These are phyloP conservation scores for Amniataba percoides DNA, from an alignment of 2,797 vertebrate genomes.

Conservation along the genomic window DNA sequence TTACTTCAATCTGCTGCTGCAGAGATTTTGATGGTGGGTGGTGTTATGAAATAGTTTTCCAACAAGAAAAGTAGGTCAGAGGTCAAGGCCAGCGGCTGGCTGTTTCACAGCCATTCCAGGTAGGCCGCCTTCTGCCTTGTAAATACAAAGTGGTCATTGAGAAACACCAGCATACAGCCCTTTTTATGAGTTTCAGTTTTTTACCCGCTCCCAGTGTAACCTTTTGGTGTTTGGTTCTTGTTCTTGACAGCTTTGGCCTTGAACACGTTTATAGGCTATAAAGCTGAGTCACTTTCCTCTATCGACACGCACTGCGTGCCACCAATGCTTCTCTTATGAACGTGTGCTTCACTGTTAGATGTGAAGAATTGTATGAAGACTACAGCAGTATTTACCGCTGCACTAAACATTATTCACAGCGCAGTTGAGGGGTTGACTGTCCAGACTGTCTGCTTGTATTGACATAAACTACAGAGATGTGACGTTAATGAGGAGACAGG, in stretches of 20 bases:
- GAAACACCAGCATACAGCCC: not conserved
- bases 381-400: not conserved
- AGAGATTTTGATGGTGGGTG: conserved; percentile 3
- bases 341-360: not conserved
- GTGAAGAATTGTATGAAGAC: conserved; percentile 1
- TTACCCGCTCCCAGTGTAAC: not conserved
- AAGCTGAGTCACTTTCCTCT: not conserved
- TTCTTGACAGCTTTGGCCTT: conserved; percentile 32
- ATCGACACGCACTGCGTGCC: too few relatives aligned
- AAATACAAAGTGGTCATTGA: not conserved
- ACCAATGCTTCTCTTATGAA: too few relatives aligned
- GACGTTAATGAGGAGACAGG: not conserved
- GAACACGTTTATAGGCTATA: conserved; percentile 11
- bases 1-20: not conserved
- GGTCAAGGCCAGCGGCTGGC: conserved; percentile 38
- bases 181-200: not conserved
- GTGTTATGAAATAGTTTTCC: not conserved
- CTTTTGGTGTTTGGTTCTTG: not conserved
- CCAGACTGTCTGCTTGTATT: not conserved
- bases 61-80: conserved; percentile 43
- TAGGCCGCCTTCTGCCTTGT: conserved; percentile 20
- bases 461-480: not conserved
- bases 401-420: not conserved
- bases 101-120: not conserved
- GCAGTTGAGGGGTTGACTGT: not conserved